Evolutionary conservation across 2,888 invertebrate species (phyloP), one percentile per base, ranked within the genome.

Genomic region (Anoplius nigerrimus): DNA sequence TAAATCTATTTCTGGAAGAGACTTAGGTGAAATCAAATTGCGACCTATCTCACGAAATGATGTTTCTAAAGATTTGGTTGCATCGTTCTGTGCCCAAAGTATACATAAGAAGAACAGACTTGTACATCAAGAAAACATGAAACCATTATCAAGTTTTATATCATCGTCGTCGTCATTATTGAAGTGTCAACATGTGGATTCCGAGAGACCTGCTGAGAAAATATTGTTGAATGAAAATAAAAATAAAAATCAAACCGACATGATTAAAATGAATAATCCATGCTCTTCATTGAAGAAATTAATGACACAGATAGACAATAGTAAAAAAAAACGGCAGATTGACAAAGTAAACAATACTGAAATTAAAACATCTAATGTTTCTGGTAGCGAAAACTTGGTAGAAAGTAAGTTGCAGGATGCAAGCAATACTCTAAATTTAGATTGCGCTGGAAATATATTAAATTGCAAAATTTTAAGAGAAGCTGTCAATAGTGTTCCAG

Each of bases 1-100:
- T 5, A 84, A 82, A 62, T 71, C 73, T 5, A 68, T 72, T 5
- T 75, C 82, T 69, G 86, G 86, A 0, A 76, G 75, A 58, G 83
- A 84, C 60, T 68, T 85, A 1, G 85, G 84, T n/a, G 81, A 85
- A 66, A 72, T 84, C 15, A 78, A 84, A 20, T 71, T 83, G 0
- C 69, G 76, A 58, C 58, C 83, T 34, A 46, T 83, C 16, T 61
- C 80, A 3, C 53, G 52, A 3, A 72, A 72, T 8, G 62, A 71
- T 0, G 34, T 62, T 15, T 15, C 75, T 16, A 66, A 75, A 27
- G 71, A 76, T 11, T 80, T 82, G 55, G 70, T 75, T 0, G 62
- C 81, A 62, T 76, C 74, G 46, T 24, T 79, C 5, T 27, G 69
- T 0, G 79, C 78, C 62, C 52, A 27, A 5, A 42, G 20, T n/a